A percentile compares a stretch with the other conserved stretches of the same genome.
Conservation (phyloP, 2,113 vertebrate species). For the Mellivora capensis region DNA sequence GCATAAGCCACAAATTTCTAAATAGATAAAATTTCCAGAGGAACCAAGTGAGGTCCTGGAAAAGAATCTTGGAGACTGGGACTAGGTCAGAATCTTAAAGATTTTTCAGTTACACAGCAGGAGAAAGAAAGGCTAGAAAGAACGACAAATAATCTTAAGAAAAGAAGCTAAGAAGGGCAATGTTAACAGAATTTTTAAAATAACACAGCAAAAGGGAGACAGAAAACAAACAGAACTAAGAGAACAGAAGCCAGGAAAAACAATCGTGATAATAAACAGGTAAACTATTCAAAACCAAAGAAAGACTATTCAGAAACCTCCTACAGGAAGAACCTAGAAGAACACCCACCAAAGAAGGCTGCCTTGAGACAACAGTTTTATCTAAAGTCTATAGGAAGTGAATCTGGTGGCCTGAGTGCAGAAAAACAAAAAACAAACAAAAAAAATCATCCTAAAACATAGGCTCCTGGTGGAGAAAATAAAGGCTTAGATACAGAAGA, state of each 20-base stretch:
- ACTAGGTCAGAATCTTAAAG: neutral
- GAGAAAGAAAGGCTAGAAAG: neutral
- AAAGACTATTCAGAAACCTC: neutral
- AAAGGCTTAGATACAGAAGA: neutral
- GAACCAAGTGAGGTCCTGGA: neutral
- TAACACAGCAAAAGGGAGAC: neutral
- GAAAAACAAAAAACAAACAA: neutral
- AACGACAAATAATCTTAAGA: neutral
- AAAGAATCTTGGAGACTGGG: neutral
- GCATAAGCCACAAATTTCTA: neutral
- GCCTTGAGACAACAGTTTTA: neutral
- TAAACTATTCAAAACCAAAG: neutral
- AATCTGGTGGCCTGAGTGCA: constrained; percentile 2
- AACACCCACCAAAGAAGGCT: neutral
- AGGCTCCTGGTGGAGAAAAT: neutral
- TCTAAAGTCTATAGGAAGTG: neutral
- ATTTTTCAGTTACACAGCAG: neutral
- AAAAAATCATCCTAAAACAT: neutral
- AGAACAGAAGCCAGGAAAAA: constrained; percentile 2
- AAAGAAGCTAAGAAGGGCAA: neutral
- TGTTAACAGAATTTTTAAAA: constrained; percentile 21
- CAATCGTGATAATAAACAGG: neutral
- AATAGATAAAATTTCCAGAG: constrained; percentile 19
- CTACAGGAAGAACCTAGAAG: neutral
- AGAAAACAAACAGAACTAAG: neutral